phyloP scores from a whole-genome alignment of 2,888 invertebrate genomes.

The Rotaria sp. region DNA sequence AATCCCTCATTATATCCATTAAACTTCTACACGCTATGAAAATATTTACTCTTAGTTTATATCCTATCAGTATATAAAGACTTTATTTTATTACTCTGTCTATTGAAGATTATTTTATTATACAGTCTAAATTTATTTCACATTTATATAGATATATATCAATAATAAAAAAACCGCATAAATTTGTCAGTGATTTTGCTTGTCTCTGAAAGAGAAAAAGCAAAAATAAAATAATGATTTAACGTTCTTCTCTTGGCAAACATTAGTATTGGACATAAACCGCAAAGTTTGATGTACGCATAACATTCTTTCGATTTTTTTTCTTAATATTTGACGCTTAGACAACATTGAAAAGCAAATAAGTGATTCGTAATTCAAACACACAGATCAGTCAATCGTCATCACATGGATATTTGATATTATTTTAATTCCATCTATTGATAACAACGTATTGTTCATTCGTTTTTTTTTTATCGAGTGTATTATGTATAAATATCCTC shows the following conservation, averaged over 20 bases:
- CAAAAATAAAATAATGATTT: no score
- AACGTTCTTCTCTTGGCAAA: not conserved
- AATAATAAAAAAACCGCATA: no score
- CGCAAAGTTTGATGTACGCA: not conserved
- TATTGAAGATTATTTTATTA: not conserved
- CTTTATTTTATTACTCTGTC: not conserved
- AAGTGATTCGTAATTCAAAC: not conserved
- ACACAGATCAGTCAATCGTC: not conserved
- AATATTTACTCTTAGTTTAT: not conserved
- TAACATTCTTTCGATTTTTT: not conserved
- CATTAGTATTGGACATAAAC: not conserved
- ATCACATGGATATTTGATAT: not conserved
- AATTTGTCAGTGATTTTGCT: no score
- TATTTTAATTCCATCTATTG: not conserved
- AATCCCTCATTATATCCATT: not conserved
- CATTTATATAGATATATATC: not conserved
- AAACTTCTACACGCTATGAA: not conserved
- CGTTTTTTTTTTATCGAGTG: not conserved
- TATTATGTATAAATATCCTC: not conserved
- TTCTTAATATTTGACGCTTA: not conserved
- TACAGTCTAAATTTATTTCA: not conserved
- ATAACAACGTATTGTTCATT: not conserved
- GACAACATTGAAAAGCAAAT: not conserved
- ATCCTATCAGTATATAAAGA: not conserved
- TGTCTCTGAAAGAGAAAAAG: no score